These are phyloP conservation scores for Myoxocephalus aenaeus DNA, from an alignment of 2,797 vertebrate genomes.

Conservation along the genomic window DNA sequence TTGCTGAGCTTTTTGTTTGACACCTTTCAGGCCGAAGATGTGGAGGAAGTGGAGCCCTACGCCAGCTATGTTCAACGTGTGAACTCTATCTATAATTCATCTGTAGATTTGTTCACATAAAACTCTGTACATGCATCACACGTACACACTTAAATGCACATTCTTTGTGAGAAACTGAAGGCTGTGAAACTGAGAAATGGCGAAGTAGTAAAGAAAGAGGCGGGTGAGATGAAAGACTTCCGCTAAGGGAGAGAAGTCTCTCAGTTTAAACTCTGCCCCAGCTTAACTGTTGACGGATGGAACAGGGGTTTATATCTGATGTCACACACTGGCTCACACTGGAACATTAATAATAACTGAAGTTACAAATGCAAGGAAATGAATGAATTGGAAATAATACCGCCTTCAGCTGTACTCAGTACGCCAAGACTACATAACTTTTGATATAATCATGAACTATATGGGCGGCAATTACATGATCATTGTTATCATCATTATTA, in stretches of 20 bases:
- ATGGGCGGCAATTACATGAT: neutral
- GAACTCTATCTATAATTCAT: constrained; percentile 86
- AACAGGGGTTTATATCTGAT: constrained; percentile 26
- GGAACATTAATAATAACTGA: constrained; percentile 34
- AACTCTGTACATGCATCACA: constrained; percentile 25
- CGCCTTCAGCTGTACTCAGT: neutral
- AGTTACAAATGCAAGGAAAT: constrained; percentile 12
- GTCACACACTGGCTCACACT: neutral
- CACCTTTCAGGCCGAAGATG: constrained; percentile 63
- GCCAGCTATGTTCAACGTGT: constrained; percentile 84
- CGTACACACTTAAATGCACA: constrained; percentile 11
- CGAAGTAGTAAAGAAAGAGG: constrained; percentile 37
- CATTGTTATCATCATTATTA: neutral
- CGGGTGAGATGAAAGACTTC: constrained; percentile 38
- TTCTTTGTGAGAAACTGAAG: constrained; percentile 40
- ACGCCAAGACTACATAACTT: constrained; percentile 1
- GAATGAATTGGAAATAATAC: neutral
- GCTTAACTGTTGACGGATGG: constrained; percentile 2
- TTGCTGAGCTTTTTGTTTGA: neutral
- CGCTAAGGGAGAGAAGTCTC: constrained; percentile 32
- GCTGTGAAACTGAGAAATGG: constrained; percentile 56
- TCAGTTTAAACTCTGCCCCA: neutral
- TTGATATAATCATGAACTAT: constrained; percentile 22
- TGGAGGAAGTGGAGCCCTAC: constrained; percentile 84
- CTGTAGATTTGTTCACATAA: constrained; percentile 66